Conservation (phyloP, 1,140 invertebrate species). For the Eubasilissa regina region DNA sequence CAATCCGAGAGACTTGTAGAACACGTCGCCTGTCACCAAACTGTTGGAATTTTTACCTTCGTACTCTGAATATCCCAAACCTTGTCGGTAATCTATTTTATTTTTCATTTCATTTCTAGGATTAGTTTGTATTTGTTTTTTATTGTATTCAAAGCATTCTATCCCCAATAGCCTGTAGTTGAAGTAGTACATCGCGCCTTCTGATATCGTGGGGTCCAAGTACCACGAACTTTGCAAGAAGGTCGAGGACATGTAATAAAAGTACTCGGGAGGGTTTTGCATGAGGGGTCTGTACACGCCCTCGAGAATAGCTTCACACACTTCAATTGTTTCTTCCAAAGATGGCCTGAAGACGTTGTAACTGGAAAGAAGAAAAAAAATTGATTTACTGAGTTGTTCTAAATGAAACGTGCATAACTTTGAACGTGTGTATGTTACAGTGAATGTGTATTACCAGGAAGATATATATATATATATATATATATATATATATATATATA, state of each 20-base stretch:
- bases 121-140: slow-evolving; percentile 2
- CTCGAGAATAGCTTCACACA: slow-evolving; percentile 65
- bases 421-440: too few species aligned
- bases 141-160: slow-evolving; percentile 65
- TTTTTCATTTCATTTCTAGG: background rate
- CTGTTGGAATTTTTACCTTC: background rate
- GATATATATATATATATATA: too few species aligned
- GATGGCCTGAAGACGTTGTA: slow-evolving; percentile 74
- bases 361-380: slow-evolving; percentile 61
- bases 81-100: slow-evolving; percentile 27
- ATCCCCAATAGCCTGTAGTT: slow-evolving; percentile 63
- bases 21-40: slow-evolving; percentile 26
- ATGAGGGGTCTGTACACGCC: slow-evolving; percentile 68
- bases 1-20: slow-evolving; percentile 41
- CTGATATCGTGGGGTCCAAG: slow-evolving; percentile 65
- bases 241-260: slow-evolving; percentile 67
- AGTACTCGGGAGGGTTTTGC: slow-evolving; percentile 69
- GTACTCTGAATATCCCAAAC: slow-evolving; percentile 16
- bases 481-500: too few species aligned
- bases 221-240: slow-evolving; percentile 70
- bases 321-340: slow-evolving; percentile 66
- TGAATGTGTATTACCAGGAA: too few species aligned
- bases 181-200: slow-evolving; percentile 63
- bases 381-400: too few species aligned
- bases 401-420: too few species aligned